These are phyloP conservation scores for Helogale parvula DNA, from an alignment of 2,113 vertebrate species.

Conservation along the genomic window DNA sequence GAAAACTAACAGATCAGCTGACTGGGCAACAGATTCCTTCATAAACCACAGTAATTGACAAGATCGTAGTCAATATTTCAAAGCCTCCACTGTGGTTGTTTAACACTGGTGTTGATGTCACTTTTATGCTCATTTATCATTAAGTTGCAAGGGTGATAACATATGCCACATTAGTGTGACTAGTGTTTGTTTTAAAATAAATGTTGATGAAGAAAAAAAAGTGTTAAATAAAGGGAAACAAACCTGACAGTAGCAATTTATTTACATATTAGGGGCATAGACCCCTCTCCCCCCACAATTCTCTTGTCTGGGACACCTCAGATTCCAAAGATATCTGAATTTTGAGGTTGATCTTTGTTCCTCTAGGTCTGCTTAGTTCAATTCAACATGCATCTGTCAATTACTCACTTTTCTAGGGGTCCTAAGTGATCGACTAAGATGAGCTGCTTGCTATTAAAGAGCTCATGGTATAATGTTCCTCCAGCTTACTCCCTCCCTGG, in stretches of 20 bases:
- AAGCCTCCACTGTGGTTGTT: background rate
- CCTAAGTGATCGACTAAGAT: background rate
- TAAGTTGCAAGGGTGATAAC: slow-evolving; percentile 70
- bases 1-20: slow-evolving; percentile 16
- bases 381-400: background rate
- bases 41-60: slow-evolving; percentile 39
- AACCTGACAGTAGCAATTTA: slow-evolving; percentile 45
- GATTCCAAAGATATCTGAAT: background rate
- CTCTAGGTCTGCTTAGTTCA: background rate
- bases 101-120: slow-evolving; percentile 61
- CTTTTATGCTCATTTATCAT: slow-evolving; percentile 67
- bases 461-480: background rate
- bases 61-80: slow-evolving; percentile 24
- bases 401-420: background rate
- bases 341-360: background rate
- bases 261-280: background rate
- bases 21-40: background rate
- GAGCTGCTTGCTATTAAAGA: background rate
- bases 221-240: slow-evolving; percentile 62
- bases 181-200: slow-evolving; percentile 78
- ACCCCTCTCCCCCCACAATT: background rate
- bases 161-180: slow-evolving; percentile 63
- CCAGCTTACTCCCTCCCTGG: background rate
- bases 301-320: background rate
- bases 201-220: slow-evolving; percentile 54